Evolutionary conservation across 2,888 invertebrate genomes (phyloP).

Genomic region (Drosophila fungiperda): DNA sequence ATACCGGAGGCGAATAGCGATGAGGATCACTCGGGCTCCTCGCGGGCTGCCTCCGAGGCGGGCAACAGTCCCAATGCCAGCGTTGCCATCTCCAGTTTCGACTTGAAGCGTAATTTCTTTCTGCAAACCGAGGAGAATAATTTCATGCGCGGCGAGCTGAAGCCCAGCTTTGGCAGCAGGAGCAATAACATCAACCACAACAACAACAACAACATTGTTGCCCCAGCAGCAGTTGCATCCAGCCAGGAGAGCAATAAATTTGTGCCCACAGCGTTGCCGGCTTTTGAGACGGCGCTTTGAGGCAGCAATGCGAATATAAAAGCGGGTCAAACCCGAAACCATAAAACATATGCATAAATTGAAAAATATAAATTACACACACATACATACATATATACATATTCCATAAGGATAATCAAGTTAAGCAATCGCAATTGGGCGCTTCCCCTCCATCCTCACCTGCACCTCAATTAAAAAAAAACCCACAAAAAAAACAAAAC

Average conservation of each 20-base stretch:
- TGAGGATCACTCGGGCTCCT: constrained; percentile 88
- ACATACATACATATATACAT: constrained; percentile 36
- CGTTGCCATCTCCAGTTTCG: constrained; percentile 73
- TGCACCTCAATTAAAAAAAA: constrained; percentile 5
- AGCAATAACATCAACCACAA: constrained; percentile 9
- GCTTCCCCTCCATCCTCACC: constrained; percentile 18
- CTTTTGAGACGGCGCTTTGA: constrained; percentile 82
- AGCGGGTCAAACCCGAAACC: constrained; percentile 67
- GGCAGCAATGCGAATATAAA: constrained; percentile 4
- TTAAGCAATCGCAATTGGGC: constrained; percentile 62
- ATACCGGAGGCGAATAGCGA: constrained; percentile 93
- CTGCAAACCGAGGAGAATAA: constrained; percentile 85
- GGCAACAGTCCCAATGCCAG: constrained; percentile 44
- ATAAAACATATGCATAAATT: constrained; percentile 46
- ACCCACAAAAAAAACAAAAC: not conserved
- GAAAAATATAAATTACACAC: constrained; percentile 4
- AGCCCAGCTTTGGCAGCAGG: constrained; percentile 64
- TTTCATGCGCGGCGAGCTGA: constrained; percentile 84
- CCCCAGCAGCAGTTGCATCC: not conserved
- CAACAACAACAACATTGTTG: constrained; percentile 1
- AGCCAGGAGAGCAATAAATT: constrained; percentile 50
- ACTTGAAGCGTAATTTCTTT: constrained; percentile 84
- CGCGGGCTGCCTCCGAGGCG: constrained; percentile 86
- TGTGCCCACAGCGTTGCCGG: constrained; percentile 67
- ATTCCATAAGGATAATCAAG: constrained; percentile 67